Conservation (phyloP, 2,888 invertebrate species). For the Himalopsyche anomala region DNA sequence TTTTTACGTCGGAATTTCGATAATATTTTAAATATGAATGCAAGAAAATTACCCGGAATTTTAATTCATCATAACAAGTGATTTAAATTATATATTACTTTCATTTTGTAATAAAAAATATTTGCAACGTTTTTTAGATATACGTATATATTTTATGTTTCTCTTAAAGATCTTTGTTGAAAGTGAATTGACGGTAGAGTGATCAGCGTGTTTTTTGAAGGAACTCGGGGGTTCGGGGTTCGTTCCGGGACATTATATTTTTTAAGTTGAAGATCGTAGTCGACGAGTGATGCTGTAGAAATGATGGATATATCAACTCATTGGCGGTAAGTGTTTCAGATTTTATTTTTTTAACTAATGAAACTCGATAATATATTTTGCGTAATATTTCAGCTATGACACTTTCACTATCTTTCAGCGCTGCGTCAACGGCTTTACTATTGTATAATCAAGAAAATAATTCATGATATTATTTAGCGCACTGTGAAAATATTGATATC, state of each 20-base stretch:
- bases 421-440: no score
- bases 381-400: no score
- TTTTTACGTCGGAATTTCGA: background rate
- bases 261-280: constrained; percentile 47
- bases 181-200: constrained; percentile 6
- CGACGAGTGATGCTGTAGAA: constrained; percentile 57
- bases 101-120: background rate
- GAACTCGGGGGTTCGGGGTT: constrained; percentile 47
- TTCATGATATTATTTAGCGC: no score
- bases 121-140: constrained; percentile 11
- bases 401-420: no score
- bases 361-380: no score
- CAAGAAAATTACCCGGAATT: background rate
- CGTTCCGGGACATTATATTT: constrained; percentile 23
- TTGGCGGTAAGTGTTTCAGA: constrained; percentile 62
- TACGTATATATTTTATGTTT: background rate
- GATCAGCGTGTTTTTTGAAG: constrained; percentile 5
- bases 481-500: no score
- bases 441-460: no score
- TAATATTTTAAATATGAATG: no score
- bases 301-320: constrained; percentile 61
- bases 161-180: background rate
- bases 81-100: background rate
- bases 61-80: background rate
- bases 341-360: constrained; percentile 27